Conservation (phyloP, 2,113 vertebrate species). For the Tragelaphus imberbis region DNA sequence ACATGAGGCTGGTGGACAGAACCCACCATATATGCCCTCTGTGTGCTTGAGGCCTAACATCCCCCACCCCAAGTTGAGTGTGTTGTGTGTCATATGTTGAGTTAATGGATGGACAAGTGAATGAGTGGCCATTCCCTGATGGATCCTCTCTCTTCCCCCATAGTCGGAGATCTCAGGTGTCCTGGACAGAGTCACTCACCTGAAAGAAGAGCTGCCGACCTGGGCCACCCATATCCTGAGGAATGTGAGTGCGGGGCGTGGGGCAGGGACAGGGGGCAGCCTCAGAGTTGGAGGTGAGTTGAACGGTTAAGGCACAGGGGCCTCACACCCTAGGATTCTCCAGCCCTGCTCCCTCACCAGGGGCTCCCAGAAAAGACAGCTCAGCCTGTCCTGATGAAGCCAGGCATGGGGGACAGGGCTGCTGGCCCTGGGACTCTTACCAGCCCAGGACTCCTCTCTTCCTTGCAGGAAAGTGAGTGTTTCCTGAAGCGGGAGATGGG, state of each 20-base stretch:
- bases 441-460: background rate
- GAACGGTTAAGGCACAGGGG: background rate
- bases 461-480: slow-evolving; percentile 78
- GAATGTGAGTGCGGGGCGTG: slow-evolving; percentile 67
- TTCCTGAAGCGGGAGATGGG: slow-evolving; percentile 72
- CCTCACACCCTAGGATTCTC: background rate
- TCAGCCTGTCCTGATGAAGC: background rate
- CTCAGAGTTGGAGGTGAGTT: background rate
- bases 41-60: background rate
- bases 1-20: background rate
- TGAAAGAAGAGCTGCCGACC: slow-evolving; percentile 65
- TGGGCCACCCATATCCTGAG: slow-evolving; percentile 69
- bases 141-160: background rate
- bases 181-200: slow-evolving; percentile 2
- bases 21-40: background rate
- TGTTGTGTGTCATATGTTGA: too few species aligned
- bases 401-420: accelerated
- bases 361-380: background rate
- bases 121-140: background rate
- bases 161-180: slow-evolving; percentile 63
- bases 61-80: background rate
- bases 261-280: too few species aligned
- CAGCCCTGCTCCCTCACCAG: background rate
- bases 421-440: background rate
- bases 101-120: background rate